Conservation (phyloP, 2,888 invertebrate genomes). For the Chloroclysta siterata region DNA sequence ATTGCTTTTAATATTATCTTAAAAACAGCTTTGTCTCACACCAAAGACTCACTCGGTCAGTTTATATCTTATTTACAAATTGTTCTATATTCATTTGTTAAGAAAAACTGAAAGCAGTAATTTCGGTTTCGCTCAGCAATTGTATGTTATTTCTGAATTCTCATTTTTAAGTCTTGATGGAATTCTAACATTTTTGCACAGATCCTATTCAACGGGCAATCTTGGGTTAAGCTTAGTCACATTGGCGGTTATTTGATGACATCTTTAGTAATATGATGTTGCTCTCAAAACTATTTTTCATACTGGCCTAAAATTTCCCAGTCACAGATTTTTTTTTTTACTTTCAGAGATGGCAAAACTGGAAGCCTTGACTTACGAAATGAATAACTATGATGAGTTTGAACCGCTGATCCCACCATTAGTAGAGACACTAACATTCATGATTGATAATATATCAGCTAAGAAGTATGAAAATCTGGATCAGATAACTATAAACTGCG, state of each 20-base stretch:
- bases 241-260: constrained; percentile 64
- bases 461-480: constrained; percentile 42
- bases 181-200: constrained; percentile 46
- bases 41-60: not conserved
- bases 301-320: not conserved
- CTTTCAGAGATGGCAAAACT: constrained; percentile 39
- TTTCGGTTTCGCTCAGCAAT: constrained; percentile 50
- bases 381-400: constrained; percentile 45
- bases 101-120: constrained; percentile 46
- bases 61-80: constrained; percentile 7
- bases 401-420: constrained; percentile 49
- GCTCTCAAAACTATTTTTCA: constrained; percentile 37
- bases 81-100: not conserved
- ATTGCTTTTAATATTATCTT: constrained; percentile 43
- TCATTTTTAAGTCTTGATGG: constrained; percentile 49
- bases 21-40: not conserved
- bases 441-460: constrained; percentile 45
- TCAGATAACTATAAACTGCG: constrained; percentile 46
- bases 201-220: constrained; percentile 55
- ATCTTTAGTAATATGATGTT: constrained; percentile 78
- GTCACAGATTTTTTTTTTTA: constrained; percentile 22
- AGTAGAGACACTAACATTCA: constrained; percentile 49
- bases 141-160: constrained; percentile 30
- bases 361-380: constrained; percentile 41
- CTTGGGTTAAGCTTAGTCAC: constrained; percentile 63